Evolutionary conservation across 2,113 vertebrate genomes (phyloP), one percentile per base, ranked within the genome.

Genomic region (Neodontobutis hainanensis): DNA sequence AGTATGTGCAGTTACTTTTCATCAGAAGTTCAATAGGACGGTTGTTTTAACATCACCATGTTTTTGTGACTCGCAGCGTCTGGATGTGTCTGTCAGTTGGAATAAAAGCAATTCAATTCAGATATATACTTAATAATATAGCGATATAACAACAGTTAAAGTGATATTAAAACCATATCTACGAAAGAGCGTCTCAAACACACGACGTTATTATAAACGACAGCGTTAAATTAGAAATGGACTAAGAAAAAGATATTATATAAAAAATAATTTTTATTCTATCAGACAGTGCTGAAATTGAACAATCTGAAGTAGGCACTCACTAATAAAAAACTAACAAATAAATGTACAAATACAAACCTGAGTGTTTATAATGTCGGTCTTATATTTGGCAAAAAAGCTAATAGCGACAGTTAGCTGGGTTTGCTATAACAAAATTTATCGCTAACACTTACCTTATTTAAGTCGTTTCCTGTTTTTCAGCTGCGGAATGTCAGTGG

Each of bases 381-480:
- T 27, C 19, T 70, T 49, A 32, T 61, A 49, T 79, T 68, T 73
- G 53, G 36, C 61, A 61, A n/a, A 69, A 70, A 68, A 74, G 84
- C 87, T 84, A 88, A 77, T 71, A 56, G 19, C 38, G 52, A 68
- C 14, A 84, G 81, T 88, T 89, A 91, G 88, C 87, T 66, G 48
- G 43, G 34, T 56, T 60, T 68, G 89, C 89, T 88, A 87, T 86
- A 77, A 77, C 48, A 73, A 65, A 68, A 82, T 78, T 52, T 60
- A 86, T 81, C 71, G 80, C 65, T 85, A 87, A 83, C 71, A 82
- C 67, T 85, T 88, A 90, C 88, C 87, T 87, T 85, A 80, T 88
- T 83, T 79, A 3, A 47, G 58, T 71, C 52, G 66, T 84, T 78
- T 85, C 75, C 44, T 34, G 45, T 57, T 75, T 80, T 61, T 78